These are phyloP conservation scores for Epinephelus coioides DNA, from an alignment of 2,797 vertebrate genomes.

Conservation along the genomic window DNA sequence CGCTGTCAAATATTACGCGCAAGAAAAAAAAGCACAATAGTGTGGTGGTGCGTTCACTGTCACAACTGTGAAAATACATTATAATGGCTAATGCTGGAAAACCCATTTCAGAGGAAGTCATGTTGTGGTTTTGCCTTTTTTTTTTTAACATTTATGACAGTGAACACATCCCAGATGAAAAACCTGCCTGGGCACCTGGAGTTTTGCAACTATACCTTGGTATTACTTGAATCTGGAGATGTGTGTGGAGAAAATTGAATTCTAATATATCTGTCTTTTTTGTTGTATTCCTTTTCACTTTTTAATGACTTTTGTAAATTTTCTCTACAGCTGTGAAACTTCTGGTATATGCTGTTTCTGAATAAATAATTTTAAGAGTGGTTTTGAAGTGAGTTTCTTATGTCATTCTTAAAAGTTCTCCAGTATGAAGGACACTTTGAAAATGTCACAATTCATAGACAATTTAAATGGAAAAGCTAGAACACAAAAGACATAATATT, in stretches of 20 bases:
- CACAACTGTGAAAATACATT: not conserved
- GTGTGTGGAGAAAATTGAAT: constrained; percentile 55
- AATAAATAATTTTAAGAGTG: constrained; percentile 82
- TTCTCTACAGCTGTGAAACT: constrained; percentile 81
- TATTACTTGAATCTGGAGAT: constrained; percentile 84
- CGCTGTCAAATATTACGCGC: constrained; percentile 35
- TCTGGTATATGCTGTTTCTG: constrained; percentile 72
- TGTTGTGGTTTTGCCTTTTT: constrained; percentile 1
- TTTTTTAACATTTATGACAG: constrained; percentile 30
- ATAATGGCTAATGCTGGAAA: not conserved
- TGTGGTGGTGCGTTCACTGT: constrained; percentile 37
- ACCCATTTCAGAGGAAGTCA: not conserved
- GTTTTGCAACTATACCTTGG: constrained; percentile 70
- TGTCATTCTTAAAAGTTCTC: not conserved
- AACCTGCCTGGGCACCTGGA: constrained; percentile 52
- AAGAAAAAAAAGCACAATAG: constrained; percentile 53
- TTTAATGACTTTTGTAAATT: constrained; percentile 82
- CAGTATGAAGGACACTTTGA: not conserved
- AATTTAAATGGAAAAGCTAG: not conserved
- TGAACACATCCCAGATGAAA: constrained; percentile 37
- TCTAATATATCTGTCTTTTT: constrained; percentile 47
- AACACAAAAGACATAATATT: not conserved
- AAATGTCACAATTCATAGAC: not conserved
- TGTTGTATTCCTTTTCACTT: constrained; percentile 44
- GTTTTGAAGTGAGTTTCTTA: constrained; percentile 35